Percentiles rank a stretch among this genome's conserved stretches.
These are phyloP conservation scores for Salarias fasciatus DNA, from an alignment of 2,797 vertebrate species.

Conservation along the genomic window DNA sequence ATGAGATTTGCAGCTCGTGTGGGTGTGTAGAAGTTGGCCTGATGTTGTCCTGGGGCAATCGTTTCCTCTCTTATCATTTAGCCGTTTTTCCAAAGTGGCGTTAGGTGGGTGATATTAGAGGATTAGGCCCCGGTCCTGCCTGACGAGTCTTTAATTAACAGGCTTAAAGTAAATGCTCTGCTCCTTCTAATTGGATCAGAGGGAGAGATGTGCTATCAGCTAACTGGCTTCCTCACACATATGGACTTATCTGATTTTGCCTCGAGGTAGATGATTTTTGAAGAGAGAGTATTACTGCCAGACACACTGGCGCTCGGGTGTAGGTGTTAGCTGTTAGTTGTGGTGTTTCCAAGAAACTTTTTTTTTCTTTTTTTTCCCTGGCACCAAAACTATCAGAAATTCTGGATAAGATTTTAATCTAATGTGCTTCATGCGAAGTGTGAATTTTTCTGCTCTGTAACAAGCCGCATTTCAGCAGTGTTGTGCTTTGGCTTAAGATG, in stretches of 20 bases:
- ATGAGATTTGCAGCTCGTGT: constrained; percentile 14
- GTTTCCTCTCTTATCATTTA: constrained; percentile 62
- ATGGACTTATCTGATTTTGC: constrained; percentile 72
- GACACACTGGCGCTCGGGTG: constrained; percentile 9
- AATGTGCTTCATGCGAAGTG: neutral
- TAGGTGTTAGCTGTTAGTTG: constrained; percentile 26
- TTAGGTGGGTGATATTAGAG: constrained; percentile 72
- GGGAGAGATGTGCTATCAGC: constrained; percentile 77
- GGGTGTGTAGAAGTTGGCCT: constrained; percentile 22
- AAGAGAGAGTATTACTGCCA: constrained; percentile 36
- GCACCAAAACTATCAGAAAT: neutral
- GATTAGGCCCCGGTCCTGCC: constrained; percentile 72
- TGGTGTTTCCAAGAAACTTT: constrained; percentile 58
- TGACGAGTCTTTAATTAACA: constrained; percentile 82
- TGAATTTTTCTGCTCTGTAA: neutral
- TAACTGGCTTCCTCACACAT: constrained; percentile 80
- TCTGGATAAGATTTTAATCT: neutral
- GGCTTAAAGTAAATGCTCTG: constrained; percentile 83
- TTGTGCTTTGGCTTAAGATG: neutral
- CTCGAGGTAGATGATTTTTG: constrained; percentile 60
- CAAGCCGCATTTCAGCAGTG: neutral
- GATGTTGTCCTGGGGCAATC: constrained; percentile 50
- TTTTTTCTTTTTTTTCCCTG: neutral
- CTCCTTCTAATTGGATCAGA: constrained; percentile 80
- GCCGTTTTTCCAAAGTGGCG: constrained; percentile 64